Evolutionary conservation across 2,797 vertebrate genomes (phyloP).

Genomic region (Neoniphon sammara): DNA sequence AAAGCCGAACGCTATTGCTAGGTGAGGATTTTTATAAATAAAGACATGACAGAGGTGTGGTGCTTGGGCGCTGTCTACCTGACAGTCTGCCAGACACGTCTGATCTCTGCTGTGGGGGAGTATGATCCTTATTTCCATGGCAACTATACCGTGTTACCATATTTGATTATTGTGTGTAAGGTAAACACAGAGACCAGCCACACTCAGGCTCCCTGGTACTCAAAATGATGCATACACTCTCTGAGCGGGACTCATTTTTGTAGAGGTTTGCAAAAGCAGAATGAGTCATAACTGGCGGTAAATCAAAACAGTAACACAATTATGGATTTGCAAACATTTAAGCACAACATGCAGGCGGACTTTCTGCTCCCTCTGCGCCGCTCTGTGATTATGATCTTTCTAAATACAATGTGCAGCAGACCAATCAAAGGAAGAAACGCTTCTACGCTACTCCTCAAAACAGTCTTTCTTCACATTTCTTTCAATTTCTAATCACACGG

Average conservation of each 20-base stretch:
- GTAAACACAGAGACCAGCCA: conserved; percentile 33
- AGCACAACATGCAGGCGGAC: conserved; percentile 8
- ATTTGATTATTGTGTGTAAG: conserved; percentile 33
- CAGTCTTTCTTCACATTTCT: neutral
- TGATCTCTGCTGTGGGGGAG: conserved; percentile 41
- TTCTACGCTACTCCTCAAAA: no score
- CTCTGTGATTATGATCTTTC: conserved; percentile 13
- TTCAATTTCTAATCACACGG: conserved; percentile 59
- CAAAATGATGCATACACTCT: conserved; percentile 16
- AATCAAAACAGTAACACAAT: neutral
- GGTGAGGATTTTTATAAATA: conserved; percentile 43
- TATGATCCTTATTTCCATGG: conserved; percentile 57
- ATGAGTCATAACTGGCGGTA: conserved; percentile 9
- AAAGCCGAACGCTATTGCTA: conserved; percentile 58
- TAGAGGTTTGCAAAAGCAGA: neutral
- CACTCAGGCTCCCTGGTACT: conserved; percentile 9
- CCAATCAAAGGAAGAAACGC: conserved; percentile 34
- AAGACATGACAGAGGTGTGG: conserved; percentile 51
- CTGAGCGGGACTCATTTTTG: conserved; percentile 22
- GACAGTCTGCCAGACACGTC: conserved; percentile 43
- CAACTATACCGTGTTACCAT: conserved; percentile 46
- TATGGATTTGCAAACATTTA: neutral
- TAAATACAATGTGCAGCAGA: conserved; percentile 3
- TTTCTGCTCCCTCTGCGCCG: neutral
- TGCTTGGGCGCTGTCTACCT: conserved; percentile 48